Conservation (phyloP, 1,140 invertebrate species). For the Daktulosphaira vitifoliae region DNA sequence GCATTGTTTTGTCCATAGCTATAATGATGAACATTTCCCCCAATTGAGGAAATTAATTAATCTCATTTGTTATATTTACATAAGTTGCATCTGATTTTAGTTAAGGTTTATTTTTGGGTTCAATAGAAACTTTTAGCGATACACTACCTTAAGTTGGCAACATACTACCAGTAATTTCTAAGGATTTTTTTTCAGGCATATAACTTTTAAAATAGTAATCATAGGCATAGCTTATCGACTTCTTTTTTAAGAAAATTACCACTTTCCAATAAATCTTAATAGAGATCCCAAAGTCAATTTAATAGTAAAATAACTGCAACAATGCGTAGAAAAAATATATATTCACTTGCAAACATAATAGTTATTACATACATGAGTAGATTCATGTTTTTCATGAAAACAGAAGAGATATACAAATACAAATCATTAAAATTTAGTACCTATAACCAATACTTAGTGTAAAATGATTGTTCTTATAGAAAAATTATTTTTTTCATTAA, state of each 20-base stretch:
- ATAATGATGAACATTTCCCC: too few species aligned
- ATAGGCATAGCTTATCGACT: neutral
- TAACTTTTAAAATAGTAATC: neutral
- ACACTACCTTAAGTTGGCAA: neutral
- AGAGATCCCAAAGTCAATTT: neutral
- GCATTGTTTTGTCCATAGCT: too few species aligned
- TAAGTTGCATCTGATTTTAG: too few species aligned
- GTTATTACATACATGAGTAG: slow-evolving; percentile 1
- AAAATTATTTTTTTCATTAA: too few species aligned
- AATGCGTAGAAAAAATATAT: slow-evolving; percentile 12
- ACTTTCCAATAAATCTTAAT: slow-evolving; percentile 1
- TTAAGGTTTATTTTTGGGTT: neutral
- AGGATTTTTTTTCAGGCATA: too few species aligned
- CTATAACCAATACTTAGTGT: too few species aligned
- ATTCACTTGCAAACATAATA: slow-evolving; percentile 14
- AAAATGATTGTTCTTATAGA: too few species aligned
- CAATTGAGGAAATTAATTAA: too few species aligned
- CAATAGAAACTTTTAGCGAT: neutral
- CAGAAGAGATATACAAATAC: too few species aligned
- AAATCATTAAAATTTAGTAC: too few species aligned
- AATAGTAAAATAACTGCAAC: slow-evolving; percentile 8
- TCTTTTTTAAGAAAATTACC: neutral
- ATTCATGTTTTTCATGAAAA: neutral
- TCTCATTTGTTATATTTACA: too few species aligned
- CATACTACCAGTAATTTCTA: too few species aligned